Base-by-base conservation (phyloP, 2,113 vertebrate species). In the Channa argus region DNA sequence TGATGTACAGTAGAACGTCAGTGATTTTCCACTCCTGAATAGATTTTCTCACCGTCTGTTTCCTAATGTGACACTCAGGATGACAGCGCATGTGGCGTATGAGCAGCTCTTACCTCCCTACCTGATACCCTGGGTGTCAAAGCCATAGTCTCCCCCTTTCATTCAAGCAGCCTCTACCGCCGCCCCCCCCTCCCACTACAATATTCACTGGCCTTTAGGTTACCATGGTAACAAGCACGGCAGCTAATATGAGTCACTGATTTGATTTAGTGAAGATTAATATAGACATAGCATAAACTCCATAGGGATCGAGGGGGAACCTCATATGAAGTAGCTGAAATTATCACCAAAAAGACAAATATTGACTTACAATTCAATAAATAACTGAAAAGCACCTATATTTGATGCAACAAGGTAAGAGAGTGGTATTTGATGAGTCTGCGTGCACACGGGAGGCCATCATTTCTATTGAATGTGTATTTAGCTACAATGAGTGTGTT, bases 211-310 rank as follows among this genome's bases (percentile, higher is more conserved):
- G 82, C 83, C 91, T 91, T 85, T 79, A 33, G 45, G 90, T 92
- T 88, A 59, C 91, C 89, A 87, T 89, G 80, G 91, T 65, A 91
- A 91, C 88, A 81, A 64, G 55, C 41, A 1, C 24, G 66, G 58
- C 71, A 81, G 80, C 71, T 86, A 86, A 84, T 87, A 83, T 58
- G 45, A 74, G 78, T 49, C 76, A 52, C 71, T 88, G 77, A 88
- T 87, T 86, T 89, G 77, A 91, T 89, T 88, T 85, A 70, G 72
- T 71, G 47, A 71, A 85, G 81, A 90, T 89, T 77, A 85, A 88
- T 87, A 78, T 78, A 82, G 63, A 90, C 46, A 34, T 46, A 64
- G 76, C 75, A 62, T 84, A n/a, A 71, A 69, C 63, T 86, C 75
- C 12, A 38, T 15, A 2, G 13, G 80, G 41, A 62, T 13, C 11